phyloP scores from a whole-genome alignment of 1,140 invertebrate species.

The Papilio dardanus region DNA sequence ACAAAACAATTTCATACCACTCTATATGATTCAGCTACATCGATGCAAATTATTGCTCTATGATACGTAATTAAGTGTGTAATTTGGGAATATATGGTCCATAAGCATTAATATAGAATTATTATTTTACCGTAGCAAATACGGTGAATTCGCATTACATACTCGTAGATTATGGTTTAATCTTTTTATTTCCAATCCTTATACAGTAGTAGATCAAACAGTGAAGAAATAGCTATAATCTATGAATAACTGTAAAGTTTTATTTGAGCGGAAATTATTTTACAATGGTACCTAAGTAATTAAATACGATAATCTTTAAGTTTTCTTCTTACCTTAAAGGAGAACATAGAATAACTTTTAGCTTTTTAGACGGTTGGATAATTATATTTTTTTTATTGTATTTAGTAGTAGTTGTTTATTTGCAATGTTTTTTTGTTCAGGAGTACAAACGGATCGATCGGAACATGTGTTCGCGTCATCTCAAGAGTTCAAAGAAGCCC shows the following conservation, averaged over 20 bases:
- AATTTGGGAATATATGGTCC: conserved; percentile 44
- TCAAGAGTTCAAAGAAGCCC: conserved; percentile 74
- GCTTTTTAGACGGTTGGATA: too few relatives aligned
- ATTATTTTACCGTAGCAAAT: conserved; percentile 32
- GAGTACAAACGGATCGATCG: conserved; percentile 63
- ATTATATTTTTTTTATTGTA: background rate
- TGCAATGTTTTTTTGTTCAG: conserved; percentile 59
- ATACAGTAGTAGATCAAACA: background rate
- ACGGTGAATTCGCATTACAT: conserved; percentile 15
- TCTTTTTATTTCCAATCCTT: background rate
- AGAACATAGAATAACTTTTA: too few relatives aligned
- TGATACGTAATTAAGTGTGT: conserved; percentile 52
- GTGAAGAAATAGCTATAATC: background rate
- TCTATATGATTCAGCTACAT: conserved; percentile 34
- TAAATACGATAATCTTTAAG: background rate
- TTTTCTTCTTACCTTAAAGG: background rate
- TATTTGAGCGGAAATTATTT: background rate
- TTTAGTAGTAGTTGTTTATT: conserved; percentile 12
- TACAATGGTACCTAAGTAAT: too few relatives aligned
- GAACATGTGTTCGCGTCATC: conserved; percentile 68
- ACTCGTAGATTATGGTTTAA: background rate
- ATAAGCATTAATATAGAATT: conserved; percentile 30
- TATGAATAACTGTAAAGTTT: background rate
- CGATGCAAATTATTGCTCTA: conserved; percentile 57
- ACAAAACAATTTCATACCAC: conserved; percentile 40